Conservation (phyloP, 2,888 invertebrate species). For the Cryptus armator region DNA sequence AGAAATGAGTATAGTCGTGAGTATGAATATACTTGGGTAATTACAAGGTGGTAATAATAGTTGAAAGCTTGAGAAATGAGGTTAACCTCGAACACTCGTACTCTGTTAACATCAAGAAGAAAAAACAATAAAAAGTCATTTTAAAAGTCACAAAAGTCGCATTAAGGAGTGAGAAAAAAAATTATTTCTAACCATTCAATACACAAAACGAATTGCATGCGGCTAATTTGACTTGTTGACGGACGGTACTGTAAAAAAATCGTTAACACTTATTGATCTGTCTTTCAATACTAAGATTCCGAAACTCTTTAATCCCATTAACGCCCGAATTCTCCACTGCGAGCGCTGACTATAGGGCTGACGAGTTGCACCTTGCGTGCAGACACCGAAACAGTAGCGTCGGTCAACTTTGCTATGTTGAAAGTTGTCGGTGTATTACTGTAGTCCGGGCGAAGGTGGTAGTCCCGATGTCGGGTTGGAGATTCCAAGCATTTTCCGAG, state of each 20-base stretch:
- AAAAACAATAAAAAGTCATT: too few relatives aligned
- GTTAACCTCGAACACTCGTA: not conserved
- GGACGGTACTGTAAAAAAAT: too few relatives aligned
- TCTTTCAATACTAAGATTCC: not conserved
- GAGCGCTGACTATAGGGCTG: not conserved
- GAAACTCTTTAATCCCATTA: not conserved
- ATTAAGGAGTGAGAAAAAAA: too few relatives aligned
- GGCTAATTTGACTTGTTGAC: too few relatives aligned
- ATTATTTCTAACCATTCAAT: too few relatives aligned
- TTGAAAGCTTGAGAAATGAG: not conserved
- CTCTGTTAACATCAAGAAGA: too few relatives aligned
- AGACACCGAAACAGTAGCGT: not conserved
- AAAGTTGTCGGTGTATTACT: not conserved
- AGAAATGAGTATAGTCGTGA: not conserved
- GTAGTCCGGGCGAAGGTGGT: constrained; percentile 10
- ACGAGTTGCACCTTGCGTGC: not conserved
- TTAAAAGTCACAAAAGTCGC: too few relatives aligned
- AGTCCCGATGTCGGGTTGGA: constrained; percentile 5
- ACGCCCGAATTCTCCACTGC: not conserved
- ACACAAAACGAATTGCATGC: too few relatives aligned
- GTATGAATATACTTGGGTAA: constrained; percentile 19
- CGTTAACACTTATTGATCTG: not conserved
- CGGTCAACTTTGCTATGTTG: not conserved
- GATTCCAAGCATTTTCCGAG: constrained; percentile 54
- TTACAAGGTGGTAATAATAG: constrained; percentile 17